Percentiles rank a stretch among this genome's conserved stretches.
Conservation (phyloP, 2,113 vertebrate species). For the Ramphastos sulfuratus region DNA sequence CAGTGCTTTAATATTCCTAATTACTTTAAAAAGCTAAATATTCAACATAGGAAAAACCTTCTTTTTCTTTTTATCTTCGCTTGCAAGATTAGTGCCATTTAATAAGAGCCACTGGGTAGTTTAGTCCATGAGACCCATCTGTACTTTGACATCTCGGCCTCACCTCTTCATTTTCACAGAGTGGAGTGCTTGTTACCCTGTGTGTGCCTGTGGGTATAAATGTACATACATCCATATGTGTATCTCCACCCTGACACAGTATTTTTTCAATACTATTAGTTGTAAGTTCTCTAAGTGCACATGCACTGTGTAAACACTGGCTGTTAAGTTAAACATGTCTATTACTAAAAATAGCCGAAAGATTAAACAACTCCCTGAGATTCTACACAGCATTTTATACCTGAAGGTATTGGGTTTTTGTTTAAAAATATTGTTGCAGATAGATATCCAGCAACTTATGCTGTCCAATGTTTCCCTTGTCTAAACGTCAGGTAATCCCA, state of each 20-base stretch:
- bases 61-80: conserved; percentile 75
- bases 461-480: background rate
- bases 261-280: background rate
- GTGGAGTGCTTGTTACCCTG: background rate
- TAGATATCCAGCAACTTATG: background rate
- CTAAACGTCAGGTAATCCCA: background rate
- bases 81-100: conserved; percentile 73
- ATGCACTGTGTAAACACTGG: background rate
- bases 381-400: background rate
- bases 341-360: background rate
- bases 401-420: background rate
- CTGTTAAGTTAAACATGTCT: background rate
- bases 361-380: background rate
- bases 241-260: background rate
- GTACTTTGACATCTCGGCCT: conserved; percentile 36
- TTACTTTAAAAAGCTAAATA: conserved; percentile 87
- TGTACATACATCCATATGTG: too few species aligned
- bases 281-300: background rate
- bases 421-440: background rate
- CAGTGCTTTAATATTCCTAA: conserved; percentile 92
- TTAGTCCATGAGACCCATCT: background rate
- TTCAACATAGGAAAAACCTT: conserved; percentile 77
- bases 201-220: background rate
- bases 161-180: background rate
- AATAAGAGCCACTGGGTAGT: conserved; percentile 63